Base-by-base conservation (phyloP, 2,888 invertebrate genomes). In the Aspidiotus rigidus region DNA sequence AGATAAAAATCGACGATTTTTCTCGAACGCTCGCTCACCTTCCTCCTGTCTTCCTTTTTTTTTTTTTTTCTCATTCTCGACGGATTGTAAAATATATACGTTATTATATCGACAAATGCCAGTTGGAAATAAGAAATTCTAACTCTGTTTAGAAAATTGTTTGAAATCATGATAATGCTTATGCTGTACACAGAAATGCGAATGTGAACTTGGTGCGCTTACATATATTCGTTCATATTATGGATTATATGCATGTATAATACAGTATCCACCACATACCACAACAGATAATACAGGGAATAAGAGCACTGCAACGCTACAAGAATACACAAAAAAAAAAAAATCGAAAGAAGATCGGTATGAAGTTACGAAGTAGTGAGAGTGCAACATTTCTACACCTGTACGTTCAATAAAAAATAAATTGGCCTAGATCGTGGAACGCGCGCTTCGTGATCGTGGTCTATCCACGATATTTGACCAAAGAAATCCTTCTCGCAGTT, bases 401-500 rank as follows among this genome's bases (percentile, higher is more conserved):
- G 66, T 66, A 59, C 66, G 49, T 59, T 66, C 66, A 66, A 66
- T 66, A 66, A 66, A 66, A 66, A 66, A 59, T 66, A 66, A 66
- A 66, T 66, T 66, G 66, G 66, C 66, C 66, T 66, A 66, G 66
- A 66, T 66, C 66, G 66, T 66, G 66, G 59, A 66, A 28, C 28
- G 59, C 56, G 57, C 66, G 57, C 59, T 66, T 66, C 66, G 66
- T 66, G 66, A 66, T 66, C 66, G 41, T 39, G 44, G 66, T 54
- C 10, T 59, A 44, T 66, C 66, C 66, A 66, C 66, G 49, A 66
- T 66, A 28, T 28, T 28, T 5, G 28, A 28, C 28, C 28, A 28
- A 28, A 28, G 28, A 28, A 28, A 28, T 28, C 28, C 28, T 28
- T 28, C 28, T 28, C 28, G 28, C 28, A 5, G 28, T 28, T 28